These are phyloP conservation scores for Neoniphon sammara DNA, from an alignment of 2,797 vertebrate genomes.

Conservation along the genomic window DNA sequence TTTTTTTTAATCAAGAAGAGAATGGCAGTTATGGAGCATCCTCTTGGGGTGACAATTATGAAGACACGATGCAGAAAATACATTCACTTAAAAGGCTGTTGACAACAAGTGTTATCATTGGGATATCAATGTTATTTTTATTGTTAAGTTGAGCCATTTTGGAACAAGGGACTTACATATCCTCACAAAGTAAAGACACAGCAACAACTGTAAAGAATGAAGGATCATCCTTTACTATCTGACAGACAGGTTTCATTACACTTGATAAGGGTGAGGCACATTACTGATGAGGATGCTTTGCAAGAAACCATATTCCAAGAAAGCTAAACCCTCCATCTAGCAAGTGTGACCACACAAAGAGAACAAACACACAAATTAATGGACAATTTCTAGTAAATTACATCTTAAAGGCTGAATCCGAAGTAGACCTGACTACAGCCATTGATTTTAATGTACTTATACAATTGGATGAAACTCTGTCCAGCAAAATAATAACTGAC, in stretches of 20 bases:
- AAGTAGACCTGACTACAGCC: neutral
- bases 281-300: conserved; percentile 15
- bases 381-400: conserved; percentile 6
- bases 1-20: neutral
- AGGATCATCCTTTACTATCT: conserved; percentile 20
- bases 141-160: conserved; percentile 58
- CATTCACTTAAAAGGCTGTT: neutral
- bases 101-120: conserved; percentile 15
- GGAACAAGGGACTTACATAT: conserved; percentile 30
- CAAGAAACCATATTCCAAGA: conserved; percentile 6
- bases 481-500: conserved; percentile 22
- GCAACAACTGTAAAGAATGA: conserved; percentile 38
- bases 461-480: conserved; percentile 28
- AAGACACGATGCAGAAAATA: neutral
- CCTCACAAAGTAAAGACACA: conserved; percentile 47
- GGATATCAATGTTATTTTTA: conserved; percentile 66
- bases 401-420: conserved; percentile 8
- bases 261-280: conserved; percentile 7
- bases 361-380: conserved; percentile 16
- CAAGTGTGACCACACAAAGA: conserved; percentile 10
- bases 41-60: conserved; percentile 30
- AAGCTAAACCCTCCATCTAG: neutral
- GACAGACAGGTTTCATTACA: conserved; percentile 52
- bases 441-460: conserved; percentile 13
- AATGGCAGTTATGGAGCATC: conserved; percentile 7